phyloP scores from a whole-genome alignment of 2,888 invertebrate genomes.

The Tiliacea citrago region DNA sequence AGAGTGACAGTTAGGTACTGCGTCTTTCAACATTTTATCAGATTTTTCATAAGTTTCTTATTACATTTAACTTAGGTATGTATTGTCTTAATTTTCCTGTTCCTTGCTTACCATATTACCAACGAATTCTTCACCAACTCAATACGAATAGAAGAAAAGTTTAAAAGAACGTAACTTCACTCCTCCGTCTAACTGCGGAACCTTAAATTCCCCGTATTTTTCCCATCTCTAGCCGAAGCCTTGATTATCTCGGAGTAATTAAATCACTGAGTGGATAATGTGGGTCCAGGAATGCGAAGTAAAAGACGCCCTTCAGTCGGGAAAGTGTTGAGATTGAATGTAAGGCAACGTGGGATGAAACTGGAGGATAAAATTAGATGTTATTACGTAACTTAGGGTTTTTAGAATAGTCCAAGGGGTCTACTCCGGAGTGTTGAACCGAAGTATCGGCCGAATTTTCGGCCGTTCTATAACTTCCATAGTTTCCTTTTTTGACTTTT shows the following conservation, averaged over 20 bases:
- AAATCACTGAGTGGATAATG: slow-evolving; percentile 65
- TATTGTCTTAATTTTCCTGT: not conserved
- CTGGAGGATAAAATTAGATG: slow-evolving; percentile 36
- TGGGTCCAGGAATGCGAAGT: slow-evolving; percentile 53
- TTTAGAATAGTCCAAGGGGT: not conserved
- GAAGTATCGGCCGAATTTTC: too few species aligned
- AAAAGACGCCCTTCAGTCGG: slow-evolving; percentile 46
- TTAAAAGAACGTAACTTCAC: slow-evolving; percentile 6
- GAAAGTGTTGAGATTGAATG: slow-evolving; percentile 55
- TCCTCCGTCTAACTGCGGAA: slow-evolving; percentile 21
- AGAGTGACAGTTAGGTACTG: not conserved
- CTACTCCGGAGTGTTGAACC: too few species aligned
- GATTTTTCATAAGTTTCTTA: not conserved
- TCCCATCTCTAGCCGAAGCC: slow-evolving; percentile 41
- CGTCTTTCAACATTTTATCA: not conserved
- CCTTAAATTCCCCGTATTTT: slow-evolving; percentile 35
- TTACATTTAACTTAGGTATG: not conserved
- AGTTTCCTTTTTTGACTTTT: too few species aligned
- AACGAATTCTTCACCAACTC: not conserved
- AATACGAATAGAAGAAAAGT: not conserved
- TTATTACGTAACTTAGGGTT: slow-evolving; percentile 34
- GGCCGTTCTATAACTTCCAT: too few species aligned
- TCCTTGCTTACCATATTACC: not conserved
- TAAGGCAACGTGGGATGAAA: slow-evolving; percentile 22
- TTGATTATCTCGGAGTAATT: slow-evolving; percentile 67